Evolutionary conservation across 2,888 invertebrate species (phyloP).

Genomic region (Leucophenga montana): DNA sequence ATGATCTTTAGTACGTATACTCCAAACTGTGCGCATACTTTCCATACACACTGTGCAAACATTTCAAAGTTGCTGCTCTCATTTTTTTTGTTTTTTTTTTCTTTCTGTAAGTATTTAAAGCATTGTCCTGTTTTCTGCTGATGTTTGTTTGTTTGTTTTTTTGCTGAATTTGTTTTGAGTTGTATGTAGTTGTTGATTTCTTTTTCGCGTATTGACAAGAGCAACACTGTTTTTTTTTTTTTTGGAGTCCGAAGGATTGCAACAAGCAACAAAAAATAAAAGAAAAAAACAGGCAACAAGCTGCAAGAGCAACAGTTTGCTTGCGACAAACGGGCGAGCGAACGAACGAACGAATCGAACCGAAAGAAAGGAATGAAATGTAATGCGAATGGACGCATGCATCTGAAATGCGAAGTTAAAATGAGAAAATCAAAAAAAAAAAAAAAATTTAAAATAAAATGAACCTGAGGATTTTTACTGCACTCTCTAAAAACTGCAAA

Average conservation of each 20-base stretch:
- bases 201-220: constrained; percentile 6
- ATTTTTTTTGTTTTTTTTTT: background rate
- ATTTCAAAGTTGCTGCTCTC: no score
- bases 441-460: constrained; percentile 55
- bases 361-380: constrained; percentile 23
- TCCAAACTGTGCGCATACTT: background rate
- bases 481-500: background rate
- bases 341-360: constrained; percentile 28
- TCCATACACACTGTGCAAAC: constrained; percentile 3
- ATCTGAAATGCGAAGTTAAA: background rate
- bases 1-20: no score
- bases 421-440: constrained; percentile 26
- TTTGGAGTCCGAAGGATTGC: constrained; percentile 42
- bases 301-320: constrained; percentile 24
- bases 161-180: constrained; percentile 30
- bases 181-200: constrained; percentile 17
- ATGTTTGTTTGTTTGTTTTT: constrained; percentile 26
- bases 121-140: constrained; percentile 19
- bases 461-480: no score
- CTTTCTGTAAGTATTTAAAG: constrained; percentile 7
- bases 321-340: constrained; percentile 11
- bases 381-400: constrained; percentile 19
- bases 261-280: constrained; percentile 51
- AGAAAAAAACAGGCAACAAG: constrained; percentile 33
- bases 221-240: no score